These are phyloP conservation scores for Drymodes brunneopygia DNA, from an alignment of 2,113 vertebrate genomes.

Conservation along the genomic window DNA sequence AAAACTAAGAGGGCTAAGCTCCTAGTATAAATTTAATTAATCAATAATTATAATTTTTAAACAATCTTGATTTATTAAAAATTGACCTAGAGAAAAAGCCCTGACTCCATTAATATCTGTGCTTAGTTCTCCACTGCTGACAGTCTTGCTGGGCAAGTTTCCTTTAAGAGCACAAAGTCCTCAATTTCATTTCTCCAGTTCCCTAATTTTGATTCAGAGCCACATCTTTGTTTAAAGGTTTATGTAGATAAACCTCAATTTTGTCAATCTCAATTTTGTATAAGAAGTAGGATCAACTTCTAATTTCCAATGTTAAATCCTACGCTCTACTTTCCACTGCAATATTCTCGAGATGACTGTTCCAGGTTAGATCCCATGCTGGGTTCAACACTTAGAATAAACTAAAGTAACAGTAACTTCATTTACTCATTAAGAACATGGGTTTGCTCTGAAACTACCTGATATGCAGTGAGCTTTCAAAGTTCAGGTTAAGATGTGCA, in stretches of 20 bases:
- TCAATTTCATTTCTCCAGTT: constrained; percentile 67
- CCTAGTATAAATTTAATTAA: constrained; percentile 25
- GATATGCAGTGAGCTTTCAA: background rate
- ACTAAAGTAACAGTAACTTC: constrained; percentile 22
- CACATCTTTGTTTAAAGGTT: constrained; percentile 80
- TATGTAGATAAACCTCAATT: constrained; percentile 79
- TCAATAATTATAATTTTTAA: constrained; percentile 49
- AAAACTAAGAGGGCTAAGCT: constrained; percentile 19
- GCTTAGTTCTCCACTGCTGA: background rate
- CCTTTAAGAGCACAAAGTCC: constrained; percentile 72
- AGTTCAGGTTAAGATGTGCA: background rate
- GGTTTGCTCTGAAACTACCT: background rate
- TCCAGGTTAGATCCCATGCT: constrained; percentile 43
- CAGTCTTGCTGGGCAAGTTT: constrained; percentile 52
- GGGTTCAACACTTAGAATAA: constrained; percentile 44
- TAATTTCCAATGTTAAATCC: constrained; percentile 78
- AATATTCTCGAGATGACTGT: constrained; percentile 59
- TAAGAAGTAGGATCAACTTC: constrained; percentile 78
- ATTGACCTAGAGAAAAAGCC: constrained; percentile 11
- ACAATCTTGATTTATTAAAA: constrained; percentile 33
- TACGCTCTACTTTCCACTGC: constrained; percentile 40
- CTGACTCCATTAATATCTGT: background rate
- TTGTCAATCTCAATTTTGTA: constrained; percentile 77
- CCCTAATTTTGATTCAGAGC: constrained; percentile 76
- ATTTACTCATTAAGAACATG: background rate